phyloP scores from a whole-genome alignment of 2,113 vertebrate genomes.

The Microtus richardsoni region DNA sequence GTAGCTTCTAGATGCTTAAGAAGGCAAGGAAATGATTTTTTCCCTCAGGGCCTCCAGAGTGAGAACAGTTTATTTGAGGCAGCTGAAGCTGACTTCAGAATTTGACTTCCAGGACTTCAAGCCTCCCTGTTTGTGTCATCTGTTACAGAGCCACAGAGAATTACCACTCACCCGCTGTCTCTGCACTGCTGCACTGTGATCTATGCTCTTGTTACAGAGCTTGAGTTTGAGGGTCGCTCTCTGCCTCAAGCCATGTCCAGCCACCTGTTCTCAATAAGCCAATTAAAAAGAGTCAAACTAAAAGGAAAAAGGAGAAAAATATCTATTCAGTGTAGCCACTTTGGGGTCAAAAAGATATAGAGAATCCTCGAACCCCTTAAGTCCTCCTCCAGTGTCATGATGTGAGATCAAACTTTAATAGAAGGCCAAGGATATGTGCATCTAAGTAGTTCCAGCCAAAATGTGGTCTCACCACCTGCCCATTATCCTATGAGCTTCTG shows the following conservation, averaged over 20 bases:
- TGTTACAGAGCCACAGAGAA: neutral
- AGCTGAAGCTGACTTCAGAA: neutral
- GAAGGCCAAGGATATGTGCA: neutral
- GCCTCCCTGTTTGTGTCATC: neutral
- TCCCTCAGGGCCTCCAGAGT: neutral
- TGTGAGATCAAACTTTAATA: neutral
- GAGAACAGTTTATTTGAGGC: neutral
- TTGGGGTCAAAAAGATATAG: neutral
- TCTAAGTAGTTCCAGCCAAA: neutral
- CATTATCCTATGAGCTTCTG: neutral
- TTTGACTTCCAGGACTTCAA: neutral
- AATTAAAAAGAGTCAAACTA: neutral
- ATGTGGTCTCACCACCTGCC: neutral
- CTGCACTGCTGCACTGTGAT: rapidly evolving
- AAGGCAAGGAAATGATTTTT: neutral
- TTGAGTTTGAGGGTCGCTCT: neutral
- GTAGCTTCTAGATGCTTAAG: neutral
- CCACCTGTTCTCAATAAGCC: neutral
- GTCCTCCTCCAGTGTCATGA: neutral
- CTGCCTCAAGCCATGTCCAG: neutral
- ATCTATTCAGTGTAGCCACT: neutral
- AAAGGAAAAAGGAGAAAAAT: neutral
- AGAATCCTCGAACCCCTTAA: neutral
- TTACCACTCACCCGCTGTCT: neutral
- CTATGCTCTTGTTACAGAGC: neutral